A percentile compares a stretch with the other conserved stretches of the same genome.
phyloP scores from a whole-genome alignment of 2,797 vertebrate genomes.

The Presbytis comata region DNA sequence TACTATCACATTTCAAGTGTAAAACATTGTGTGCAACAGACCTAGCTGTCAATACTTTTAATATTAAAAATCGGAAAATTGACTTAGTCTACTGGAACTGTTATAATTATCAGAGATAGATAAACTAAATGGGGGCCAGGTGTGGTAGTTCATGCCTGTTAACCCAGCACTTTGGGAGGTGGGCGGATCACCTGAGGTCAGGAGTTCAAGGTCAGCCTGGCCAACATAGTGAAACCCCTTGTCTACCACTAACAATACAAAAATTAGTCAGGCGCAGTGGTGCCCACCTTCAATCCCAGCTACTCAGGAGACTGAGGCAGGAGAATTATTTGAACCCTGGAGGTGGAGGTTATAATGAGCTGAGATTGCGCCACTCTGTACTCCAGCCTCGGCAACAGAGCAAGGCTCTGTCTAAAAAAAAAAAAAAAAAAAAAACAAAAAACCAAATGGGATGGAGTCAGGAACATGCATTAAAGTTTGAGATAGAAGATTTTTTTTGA shows the following conservation, averaged over 20 bases:
- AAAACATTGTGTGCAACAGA: neutral
- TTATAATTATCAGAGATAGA: neutral
- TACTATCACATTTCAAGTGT: neutral
- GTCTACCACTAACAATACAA: neutral
- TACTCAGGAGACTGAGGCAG: neutral
- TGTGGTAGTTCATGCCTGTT: neutral
- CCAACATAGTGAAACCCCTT: neutral
- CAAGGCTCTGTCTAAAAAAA: neutral
- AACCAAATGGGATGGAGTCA: neutral
- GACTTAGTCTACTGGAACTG: neutral
- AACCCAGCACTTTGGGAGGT: neutral
- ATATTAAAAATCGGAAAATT: constrained; percentile 28
- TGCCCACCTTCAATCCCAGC: neutral
- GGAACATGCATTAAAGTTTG: neutral
- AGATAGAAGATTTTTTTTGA: neutral
- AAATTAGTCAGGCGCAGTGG: neutral
- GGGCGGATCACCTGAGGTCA: neutral
- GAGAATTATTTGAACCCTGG: neutral
- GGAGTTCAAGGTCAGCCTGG: neutral
- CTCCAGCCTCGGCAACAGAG: neutral
- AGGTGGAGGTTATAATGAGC: neutral
- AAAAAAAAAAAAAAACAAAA: neutral
- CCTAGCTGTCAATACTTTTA: neutral
- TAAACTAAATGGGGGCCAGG: neutral
- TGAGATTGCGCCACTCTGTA: neutral